Evolutionary conservation across 2,113 vertebrate genomes (phyloP).

Genomic region (Neofelis nebulosa): DNA sequence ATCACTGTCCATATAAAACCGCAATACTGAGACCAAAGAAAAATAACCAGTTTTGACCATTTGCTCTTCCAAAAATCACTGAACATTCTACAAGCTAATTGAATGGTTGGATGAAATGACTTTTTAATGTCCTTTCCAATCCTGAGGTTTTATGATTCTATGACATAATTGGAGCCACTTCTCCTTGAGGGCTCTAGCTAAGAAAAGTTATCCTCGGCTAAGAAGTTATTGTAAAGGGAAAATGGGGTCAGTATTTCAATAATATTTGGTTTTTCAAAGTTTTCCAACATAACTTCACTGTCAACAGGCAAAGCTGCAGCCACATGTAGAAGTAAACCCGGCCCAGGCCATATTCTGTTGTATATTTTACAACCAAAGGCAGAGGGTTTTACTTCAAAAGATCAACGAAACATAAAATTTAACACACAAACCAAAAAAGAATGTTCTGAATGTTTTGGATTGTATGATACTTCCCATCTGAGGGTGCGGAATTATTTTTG

Average conservation of each 20-base stretch:
- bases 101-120: not conserved
- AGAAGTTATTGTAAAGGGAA: conserved; percentile 11
- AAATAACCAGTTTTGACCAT: not conserved
- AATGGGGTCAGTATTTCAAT: conserved; percentile 21
- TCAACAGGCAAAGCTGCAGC: not conserved
- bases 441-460: not conserved
- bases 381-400: not conserved
- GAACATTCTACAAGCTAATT: not conserved
- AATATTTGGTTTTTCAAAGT: conserved; percentile 59
- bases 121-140: not conserved
- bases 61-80: conserved; percentile 16
- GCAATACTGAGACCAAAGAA: conserved; percentile 2
- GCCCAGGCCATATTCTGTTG: not conserved
- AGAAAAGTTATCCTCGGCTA: not conserved
- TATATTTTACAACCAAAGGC: not conserved
- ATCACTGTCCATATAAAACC: not conserved
- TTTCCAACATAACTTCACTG: conserved; percentile 49
- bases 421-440: conserved; percentile 5
- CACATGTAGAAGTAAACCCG: not conserved
- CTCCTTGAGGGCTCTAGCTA: not conserved
- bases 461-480: not conserved
- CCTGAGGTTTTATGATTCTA: not conserved
- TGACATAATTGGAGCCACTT: not conserved
- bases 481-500: not conserved
- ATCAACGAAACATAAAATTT: not conserved